Base-by-base conservation (phyloP, 2,888 invertebrate species). In the Gnatocerus cornutus region DNA sequence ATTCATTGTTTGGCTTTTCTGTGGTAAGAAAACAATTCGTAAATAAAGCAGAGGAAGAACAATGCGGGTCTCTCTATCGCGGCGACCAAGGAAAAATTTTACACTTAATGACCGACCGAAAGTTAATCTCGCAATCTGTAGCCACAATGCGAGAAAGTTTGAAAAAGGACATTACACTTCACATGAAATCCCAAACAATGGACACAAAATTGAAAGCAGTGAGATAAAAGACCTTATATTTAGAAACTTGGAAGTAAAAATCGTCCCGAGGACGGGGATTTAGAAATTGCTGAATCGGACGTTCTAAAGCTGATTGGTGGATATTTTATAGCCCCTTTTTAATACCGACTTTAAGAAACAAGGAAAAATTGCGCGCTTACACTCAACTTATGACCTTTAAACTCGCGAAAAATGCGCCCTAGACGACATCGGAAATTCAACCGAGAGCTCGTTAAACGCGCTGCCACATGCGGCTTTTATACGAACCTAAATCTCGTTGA, bases 81-180 rank as follows among this genome's bases (percentile, higher is more conserved):
- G 27, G n/a, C 7, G 13, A 43, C 45, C 30, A 21, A 27, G 12
- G 33, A 29, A 53, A 52, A 63, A 53, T 39, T 63, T 13, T 52
- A 16, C 21, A 45, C 43, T 30, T 59, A 59, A 59, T 59, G 46
- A 59, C 62, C 52, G 43, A 61, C 63, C 33, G 1, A 56, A 56
- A 67, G 43, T 52, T 52, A 59, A 67, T 67, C 66, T 58, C 59
- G 33, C 68, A 68, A 61, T 61, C 68, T 52, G 67, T 59, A 50
- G 33, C 58, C 37, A 62, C 62, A 68, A 68, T 62, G 55, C 68
- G 61, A 67, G 68, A 68, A 68, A 68, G 68, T 62, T 68, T 61
- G 61, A 68, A 68, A 68, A 67, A 68, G 61, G 45, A 68, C 68
- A 61, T 68, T 61, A 61, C 61, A 62, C 43, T 68, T 68, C 68